Base-by-base conservation (phyloP, 2,113 vertebrate species). In the Speoplatyrhinus poulsoni region DNA sequence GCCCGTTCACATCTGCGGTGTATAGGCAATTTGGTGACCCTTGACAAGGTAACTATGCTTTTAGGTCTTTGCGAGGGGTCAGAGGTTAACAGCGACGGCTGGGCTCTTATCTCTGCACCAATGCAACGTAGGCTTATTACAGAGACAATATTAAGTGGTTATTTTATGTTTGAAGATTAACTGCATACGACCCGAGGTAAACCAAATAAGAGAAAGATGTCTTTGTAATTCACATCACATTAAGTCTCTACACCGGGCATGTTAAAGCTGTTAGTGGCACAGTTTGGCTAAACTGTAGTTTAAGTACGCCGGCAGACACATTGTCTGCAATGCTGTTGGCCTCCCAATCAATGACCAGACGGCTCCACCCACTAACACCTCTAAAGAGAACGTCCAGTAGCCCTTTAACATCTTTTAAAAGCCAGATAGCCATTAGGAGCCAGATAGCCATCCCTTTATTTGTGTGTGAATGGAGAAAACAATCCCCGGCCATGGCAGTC, bases 381-480 rank as follows among this genome's bases (percentile, higher is more conserved):
- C 3, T 50, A 72, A 78, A 71, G 54, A 69, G 72, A 81, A 70
- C 63, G 33, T 50, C 66, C 46, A 59, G 32, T 33, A n/a, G 36
- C 6, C 11, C 59, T 82, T 79, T 78, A 63, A 65, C 68, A 76
- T 69, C 68, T 76, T 72, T 76, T 72, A 48, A 13, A 79, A 73
- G 65, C 52, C 54, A 12, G 60, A 65, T 68, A 26, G 26, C 26
- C 26, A 26, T 26, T 26, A 26, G 26, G 63, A 79, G 76, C 70
- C 49, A 82, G 80, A 72, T 47, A 57, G 46, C 55, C 57, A 46
- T 67, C 70, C 64, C 59, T 72, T 13, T 48, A 76, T 86, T 85
- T 87, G 85, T 68, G 72, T 78, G 68, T 85, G 77, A 89, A 85
- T 82, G 53, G 73, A 79, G 74, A 36, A n/a, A 16, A 82, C 84